These are phyloP conservation scores for Parascotia fuliginaria DNA, from an alignment of 2,888 invertebrate species.

Conservation along the genomic window DNA sequence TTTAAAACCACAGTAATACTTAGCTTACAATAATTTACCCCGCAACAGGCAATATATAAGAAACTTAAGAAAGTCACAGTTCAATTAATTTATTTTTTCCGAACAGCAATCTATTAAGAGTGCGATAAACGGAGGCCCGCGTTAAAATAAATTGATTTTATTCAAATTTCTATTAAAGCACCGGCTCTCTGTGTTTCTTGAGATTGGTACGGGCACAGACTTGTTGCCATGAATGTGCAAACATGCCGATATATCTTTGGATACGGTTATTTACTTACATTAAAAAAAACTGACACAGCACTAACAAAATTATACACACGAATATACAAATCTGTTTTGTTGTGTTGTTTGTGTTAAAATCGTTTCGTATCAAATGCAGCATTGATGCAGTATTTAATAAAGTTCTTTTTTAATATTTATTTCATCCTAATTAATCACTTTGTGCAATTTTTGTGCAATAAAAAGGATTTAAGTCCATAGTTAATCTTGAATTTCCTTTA, in stretches of 20 bases:
- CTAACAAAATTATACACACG: too few species aligned
- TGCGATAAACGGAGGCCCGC: conserved; percentile 75
- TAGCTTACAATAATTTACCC: conserved; percentile 26
- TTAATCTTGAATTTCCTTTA: too few species aligned
- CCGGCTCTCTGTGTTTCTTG: conserved; percentile 71
- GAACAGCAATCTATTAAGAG: conserved; percentile 76
- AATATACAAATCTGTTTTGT: too few species aligned
- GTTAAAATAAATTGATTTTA: conserved; percentile 85
- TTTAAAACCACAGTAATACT: conserved; percentile 21
- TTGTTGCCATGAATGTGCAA: conserved; percentile 42
- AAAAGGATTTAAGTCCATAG: too few species aligned
- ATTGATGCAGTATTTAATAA: too few species aligned
- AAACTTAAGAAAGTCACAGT: conserved; percentile 35
- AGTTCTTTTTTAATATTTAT: too few species aligned
- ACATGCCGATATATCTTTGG: conserved; percentile 23
- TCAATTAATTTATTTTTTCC: conserved; percentile 66
- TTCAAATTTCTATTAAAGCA: conserved; percentile 82
- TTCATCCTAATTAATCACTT: too few species aligned
- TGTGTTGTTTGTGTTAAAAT: too few species aligned
- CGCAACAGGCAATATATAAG: conserved; percentile 33
- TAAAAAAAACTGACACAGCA: too few species aligned
- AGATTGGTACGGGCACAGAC: conserved; percentile 70
- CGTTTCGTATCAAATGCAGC: too few species aligned
- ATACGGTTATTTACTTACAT: conserved; percentile 42
- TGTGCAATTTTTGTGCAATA: too few species aligned